Percentiles rank a stretch among this genome's conserved stretches.
Evolutionary conservation across 2,797 vertebrate genomes (phyloP).

Genomic region (Centropyge bicolor): DNA sequence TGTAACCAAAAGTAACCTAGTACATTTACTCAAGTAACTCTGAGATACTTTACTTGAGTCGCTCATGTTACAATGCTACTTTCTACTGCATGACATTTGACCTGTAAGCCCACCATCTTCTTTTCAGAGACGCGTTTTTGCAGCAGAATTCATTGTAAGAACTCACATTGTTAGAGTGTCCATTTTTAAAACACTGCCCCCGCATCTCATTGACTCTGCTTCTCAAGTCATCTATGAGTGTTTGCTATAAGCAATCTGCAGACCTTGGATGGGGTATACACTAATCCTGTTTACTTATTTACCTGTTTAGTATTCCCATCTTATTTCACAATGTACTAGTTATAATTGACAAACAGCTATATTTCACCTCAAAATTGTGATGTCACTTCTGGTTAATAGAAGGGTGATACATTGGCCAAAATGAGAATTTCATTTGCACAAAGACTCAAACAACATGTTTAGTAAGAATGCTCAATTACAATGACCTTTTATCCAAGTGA

Average conservation of each 20-base stretch:
- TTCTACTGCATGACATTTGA: neutral
- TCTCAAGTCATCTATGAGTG: too few species aligned
- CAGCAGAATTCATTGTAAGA: neutral
- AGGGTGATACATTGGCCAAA: neutral
- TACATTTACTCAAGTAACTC: too few species aligned
- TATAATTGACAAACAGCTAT: neutral
- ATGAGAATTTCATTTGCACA: neutral
- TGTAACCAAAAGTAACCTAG: neutral
- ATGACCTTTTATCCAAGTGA: neutral
- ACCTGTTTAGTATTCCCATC: neutral
- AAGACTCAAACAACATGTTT: neutral
- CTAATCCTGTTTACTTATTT: neutral
- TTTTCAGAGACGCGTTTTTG: neutral
- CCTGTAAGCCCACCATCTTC: neutral
- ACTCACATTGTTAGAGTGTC: neutral
- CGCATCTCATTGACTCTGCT: too few species aligned
- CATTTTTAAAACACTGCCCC: too few species aligned
- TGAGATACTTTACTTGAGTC: neutral
- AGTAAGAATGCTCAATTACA: neutral
- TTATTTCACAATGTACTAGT: neutral
- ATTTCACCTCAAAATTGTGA: neutral
- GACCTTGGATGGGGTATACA: too few species aligned
- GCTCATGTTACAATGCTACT: neutral
- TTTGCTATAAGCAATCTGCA: too few species aligned
- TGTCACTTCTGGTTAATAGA: neutral